Percentiles rank a stretch among this genome's conserved stretches.
Evolutionary conservation across 2,113 vertebrate species (phyloP).

Genomic region (Taxidea taxus): DNA sequence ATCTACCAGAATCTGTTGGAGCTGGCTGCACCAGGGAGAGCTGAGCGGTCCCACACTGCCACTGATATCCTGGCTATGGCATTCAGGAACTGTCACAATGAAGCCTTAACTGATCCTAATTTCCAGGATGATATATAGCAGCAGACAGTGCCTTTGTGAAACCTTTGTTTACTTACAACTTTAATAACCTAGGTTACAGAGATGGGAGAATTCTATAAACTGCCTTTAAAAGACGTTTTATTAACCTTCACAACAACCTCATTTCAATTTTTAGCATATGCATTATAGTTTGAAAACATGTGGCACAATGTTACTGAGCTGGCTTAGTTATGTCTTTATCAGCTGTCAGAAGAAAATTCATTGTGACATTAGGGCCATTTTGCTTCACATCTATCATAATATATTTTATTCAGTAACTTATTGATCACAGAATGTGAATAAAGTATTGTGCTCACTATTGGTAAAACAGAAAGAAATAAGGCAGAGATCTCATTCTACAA

Average conservation of each 20-base stretch:
- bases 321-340: conserved; percentile 36
- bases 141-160: not conserved
- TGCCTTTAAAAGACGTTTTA: conserved; percentile 43
- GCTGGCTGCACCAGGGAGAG: not conserved
- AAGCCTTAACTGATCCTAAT: conserved; percentile 65
- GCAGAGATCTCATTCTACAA: not conserved
- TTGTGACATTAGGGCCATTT: conserved; percentile 11
- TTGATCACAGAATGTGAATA: not conserved
- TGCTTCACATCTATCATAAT: conserved; percentile 27
- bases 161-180: conserved; percentile 64
- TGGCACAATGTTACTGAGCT: not conserved
- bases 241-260: conserved; percentile 39
- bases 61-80: not conserved
- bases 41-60: too few relatives aligned
- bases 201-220: conserved; percentile 6
- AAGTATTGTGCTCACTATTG: not conserved
- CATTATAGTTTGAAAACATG: conserved; percentile 8
- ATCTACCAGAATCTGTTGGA: conserved; percentile 39
- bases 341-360: conserved; percentile 53
- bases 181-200: conserved; percentile 49
- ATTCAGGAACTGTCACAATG: conserved; percentile 48
- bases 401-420: conserved; percentile 14
- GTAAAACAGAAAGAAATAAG: not conserved
- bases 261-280: conserved; percentile 29
- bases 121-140: conserved; percentile 47